phyloP scores from a whole-genome alignment of 2,113 vertebrate species.

The Mormyrus iriodes region DNA sequence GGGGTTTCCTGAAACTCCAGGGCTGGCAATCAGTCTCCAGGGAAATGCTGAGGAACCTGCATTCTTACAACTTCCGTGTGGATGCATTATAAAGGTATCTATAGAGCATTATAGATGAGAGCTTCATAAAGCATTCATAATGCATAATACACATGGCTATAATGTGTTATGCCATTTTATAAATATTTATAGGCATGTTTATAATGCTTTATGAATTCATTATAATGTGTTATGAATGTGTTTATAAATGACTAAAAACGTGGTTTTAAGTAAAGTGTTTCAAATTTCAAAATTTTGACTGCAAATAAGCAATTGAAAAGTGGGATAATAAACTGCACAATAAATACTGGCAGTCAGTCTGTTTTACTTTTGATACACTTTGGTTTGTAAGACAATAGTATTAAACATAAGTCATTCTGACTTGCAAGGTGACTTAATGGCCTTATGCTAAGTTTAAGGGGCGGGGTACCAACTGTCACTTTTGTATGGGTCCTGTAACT shows the following conservation, averaged over 20 bases:
- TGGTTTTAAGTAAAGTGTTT: too few species aligned
- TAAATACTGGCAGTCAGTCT: background rate
- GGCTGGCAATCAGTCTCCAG: background rate
- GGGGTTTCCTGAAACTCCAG: background rate
- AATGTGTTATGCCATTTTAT: too few species aligned
- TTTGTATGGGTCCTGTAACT: background rate
- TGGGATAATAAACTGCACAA: background rate
- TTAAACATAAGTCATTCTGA: slow-evolving; percentile 5
- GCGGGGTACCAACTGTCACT: background rate
- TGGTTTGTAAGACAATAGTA: background rate
- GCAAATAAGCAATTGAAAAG: background rate
- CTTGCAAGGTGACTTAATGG: background rate
- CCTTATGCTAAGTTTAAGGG: background rate
- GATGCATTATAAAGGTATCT: too few species aligned
- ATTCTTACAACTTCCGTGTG: background rate
- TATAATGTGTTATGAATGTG: too few species aligned
- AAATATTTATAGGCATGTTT: too few species aligned
- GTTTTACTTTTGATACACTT: background rate
- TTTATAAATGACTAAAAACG: too few species aligned
- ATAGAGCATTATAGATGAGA: too few species aligned
- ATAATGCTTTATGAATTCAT: too few species aligned
- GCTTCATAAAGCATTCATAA: too few species aligned
- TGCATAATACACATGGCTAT: too few species aligned
- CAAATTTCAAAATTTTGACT: background rate
- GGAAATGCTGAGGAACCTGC: background rate